Conservation (phyloP, 2,888 invertebrate species). For the Thereva unica region DNA sequence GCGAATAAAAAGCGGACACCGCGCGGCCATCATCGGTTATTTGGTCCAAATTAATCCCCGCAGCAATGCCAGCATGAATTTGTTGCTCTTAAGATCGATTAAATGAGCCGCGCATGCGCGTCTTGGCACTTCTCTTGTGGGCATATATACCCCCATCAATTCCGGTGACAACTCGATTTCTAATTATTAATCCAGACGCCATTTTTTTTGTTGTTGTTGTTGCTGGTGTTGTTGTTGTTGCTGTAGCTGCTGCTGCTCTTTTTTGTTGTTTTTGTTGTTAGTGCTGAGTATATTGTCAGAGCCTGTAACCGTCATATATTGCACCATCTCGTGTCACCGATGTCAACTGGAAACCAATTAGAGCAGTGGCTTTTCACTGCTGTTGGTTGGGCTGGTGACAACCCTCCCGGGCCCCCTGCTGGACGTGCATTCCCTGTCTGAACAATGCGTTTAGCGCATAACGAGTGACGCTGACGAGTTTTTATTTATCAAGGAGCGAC, state of each 20-base stretch:
- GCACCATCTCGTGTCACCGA: constrained; percentile 10
- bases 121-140: constrained; percentile 11
- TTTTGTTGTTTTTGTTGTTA: background rate
- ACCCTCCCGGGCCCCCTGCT: constrained; percentile 1
- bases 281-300: background rate
- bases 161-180: constrained; percentile 12
- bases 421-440: background rate
- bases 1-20: no score
- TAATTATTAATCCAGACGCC: constrained; percentile 31
- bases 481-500: constrained; percentile 22
- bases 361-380: background rate
- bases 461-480: background rate
- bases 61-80: no score
- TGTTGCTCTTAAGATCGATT: constrained; percentile 4
- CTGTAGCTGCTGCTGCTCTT: constrained; percentile 7
- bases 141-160: constrained; percentile 21
- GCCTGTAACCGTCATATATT: background rate
- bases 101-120: constrained; percentile 29
- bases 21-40: no score
- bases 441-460: constrained; percentile 16
- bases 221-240: background rate
- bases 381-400: background rate
- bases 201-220: background rate
- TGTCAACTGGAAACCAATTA: constrained; percentile 19
- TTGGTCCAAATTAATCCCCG: no score